phyloP scores from a whole-genome alignment of 1,140 invertebrate genomes.

The Macrotrachela quadricornifera region DNA sequence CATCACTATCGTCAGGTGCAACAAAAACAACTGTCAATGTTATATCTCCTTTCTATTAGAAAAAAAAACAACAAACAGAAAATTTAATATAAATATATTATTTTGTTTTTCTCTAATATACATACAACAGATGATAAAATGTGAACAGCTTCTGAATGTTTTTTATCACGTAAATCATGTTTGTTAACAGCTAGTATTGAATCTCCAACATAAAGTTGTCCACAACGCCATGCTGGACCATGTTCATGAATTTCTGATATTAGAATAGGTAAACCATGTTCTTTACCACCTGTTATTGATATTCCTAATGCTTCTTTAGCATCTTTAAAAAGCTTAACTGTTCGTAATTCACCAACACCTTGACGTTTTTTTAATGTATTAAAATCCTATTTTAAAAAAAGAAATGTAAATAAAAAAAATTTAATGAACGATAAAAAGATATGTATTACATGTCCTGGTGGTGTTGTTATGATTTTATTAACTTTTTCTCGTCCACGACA shows the following conservation, averaged over 20 bases:
- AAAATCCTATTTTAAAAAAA: constrained; percentile 5
- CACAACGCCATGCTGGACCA: constrained; percentile 46
- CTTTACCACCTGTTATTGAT: constrained; percentile 56
- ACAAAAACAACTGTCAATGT: too few relatives aligned
- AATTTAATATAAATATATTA: neutral
- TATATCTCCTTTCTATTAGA: too few relatives aligned
- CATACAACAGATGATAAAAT: constrained; percentile 38
- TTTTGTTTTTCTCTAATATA: neutral
- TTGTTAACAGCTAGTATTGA: constrained; percentile 57
- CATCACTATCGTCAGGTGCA: too few relatives aligned
- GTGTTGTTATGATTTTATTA: constrained; percentile 31
- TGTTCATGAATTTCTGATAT: constrained; percentile 58
- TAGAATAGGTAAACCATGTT: constrained; percentile 63
- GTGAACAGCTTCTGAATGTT: constrained; percentile 49
- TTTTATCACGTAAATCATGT: constrained; percentile 43
- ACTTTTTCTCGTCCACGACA: constrained; percentile 24
- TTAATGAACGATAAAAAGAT: neutral
- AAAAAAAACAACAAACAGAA: too few relatives aligned
- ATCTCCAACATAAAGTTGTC: constrained; percentile 53
- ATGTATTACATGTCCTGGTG: constrained; percentile 28
- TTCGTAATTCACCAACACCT: constrained; percentile 30
- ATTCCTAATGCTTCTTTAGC: constrained; percentile 53
- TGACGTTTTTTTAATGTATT: constrained; percentile 18
- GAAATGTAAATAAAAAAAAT: too few relatives aligned
- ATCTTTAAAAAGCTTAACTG: constrained; percentile 37